Conservation (phyloP, 2,888 invertebrate species). For the Cheilosia scutellata region DNA sequence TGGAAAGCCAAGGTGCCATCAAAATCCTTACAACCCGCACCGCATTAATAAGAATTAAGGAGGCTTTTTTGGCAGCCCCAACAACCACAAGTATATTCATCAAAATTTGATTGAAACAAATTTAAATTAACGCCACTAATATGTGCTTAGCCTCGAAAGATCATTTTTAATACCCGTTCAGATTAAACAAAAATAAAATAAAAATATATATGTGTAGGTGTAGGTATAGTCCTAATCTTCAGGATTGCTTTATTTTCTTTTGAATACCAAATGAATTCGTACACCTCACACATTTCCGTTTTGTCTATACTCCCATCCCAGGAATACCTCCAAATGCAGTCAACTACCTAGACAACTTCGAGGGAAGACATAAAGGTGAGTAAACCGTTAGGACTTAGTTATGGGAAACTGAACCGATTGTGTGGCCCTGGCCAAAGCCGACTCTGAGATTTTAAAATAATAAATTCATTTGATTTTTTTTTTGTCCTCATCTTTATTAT, state of each 20-base stretch:
- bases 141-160: not conserved
- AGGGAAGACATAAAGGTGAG: slow-evolving; percentile 83
- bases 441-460: slow-evolving; percentile 75
- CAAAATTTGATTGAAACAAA: not conserved
- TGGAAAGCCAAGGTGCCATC: no score
- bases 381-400: slow-evolving; percentile 57
- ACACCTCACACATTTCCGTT: slow-evolving; percentile 41
- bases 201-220: slow-evolving; percentile 1
- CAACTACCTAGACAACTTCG: slow-evolving; percentile 83
- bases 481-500: slow-evolving; percentile 34
- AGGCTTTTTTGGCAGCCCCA: no score
- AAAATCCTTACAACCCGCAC: no score
- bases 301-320: slow-evolving; percentile 66
- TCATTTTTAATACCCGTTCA: not conserved
- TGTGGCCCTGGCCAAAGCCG: slow-evolving; percentile 55
- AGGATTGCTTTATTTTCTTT: slow-evolving; percentile 16
- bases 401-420: slow-evolving; percentile 68
- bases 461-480: slow-evolving; percentile 54
- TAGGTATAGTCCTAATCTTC: not conserved
- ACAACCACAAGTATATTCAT: no score
- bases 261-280: slow-evolving; percentile 6
- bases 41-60: no score
- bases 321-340: slow-evolving; percentile 84
- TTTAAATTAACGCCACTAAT: slow-evolving; percentile 1
- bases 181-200: slow-evolving; percentile 17